phyloP scores from a whole-genome alignment of 2,113 vertebrate species.

The Tetrao urogallus region DNA sequence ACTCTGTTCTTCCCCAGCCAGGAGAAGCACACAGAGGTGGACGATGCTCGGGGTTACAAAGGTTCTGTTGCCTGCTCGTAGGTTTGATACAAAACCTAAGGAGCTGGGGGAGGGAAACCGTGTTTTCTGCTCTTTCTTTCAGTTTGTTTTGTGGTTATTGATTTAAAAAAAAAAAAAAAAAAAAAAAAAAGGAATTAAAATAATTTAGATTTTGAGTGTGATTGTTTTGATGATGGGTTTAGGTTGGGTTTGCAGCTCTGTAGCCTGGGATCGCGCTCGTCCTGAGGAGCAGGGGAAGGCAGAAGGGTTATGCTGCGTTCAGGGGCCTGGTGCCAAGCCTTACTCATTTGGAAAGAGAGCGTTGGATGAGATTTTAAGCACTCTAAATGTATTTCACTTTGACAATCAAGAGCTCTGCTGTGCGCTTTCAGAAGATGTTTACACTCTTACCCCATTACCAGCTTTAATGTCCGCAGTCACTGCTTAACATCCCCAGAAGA shows the following conservation, averaged over 20 bases:
- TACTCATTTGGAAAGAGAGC: conserved; percentile 25
- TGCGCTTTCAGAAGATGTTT: conserved; percentile 25
- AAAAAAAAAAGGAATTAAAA: conserved; percentile 12
- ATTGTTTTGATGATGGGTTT: neutral
- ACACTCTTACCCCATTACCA: conserved; percentile 16
- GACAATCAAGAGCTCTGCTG: conserved; percentile 26
- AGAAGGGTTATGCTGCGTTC: neutral
- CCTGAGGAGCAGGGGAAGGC: neutral
- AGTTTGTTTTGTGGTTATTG: neutral
- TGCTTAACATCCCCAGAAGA: neutral
- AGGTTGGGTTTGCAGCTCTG: neutral
- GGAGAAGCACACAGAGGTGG: too few relatives aligned
- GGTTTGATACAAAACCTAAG: neutral
- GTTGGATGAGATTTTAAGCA: conserved; percentile 36
- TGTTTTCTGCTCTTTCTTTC: neutral
- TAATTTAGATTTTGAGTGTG: neutral
- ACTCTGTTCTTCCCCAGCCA: neutral
- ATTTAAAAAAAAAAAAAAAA: neutral
- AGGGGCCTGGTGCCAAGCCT: conserved; percentile 6
- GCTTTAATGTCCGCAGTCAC: conserved; percentile 20
- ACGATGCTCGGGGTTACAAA: neutral
- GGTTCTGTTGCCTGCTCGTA: neutral
- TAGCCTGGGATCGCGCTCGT: neutral
- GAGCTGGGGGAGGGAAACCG: neutral
- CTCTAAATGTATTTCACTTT: conserved; percentile 43